Evolutionary conservation across 2,113 vertebrate species (phyloP).

Genomic region (Laticauda laticaudata): DNA sequence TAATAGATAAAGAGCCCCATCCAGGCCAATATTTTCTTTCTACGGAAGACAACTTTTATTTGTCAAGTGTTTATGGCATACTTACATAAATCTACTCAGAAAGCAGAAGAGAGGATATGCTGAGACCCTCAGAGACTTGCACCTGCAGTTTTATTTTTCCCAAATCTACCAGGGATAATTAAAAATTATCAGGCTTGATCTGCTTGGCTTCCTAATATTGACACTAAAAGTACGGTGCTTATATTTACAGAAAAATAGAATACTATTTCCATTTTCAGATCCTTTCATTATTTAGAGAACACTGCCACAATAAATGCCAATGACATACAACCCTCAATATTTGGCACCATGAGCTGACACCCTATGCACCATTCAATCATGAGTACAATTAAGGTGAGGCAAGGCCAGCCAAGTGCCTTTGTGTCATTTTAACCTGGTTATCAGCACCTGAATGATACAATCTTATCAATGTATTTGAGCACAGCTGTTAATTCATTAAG

Average conservation of each 20-base stretch:
- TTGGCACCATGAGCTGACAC: background rate
- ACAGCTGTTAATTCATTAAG: background rate
- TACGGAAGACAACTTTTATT: background rate
- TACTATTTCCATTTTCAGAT: background rate
- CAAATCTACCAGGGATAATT: background rate
- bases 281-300: background rate
- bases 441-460: background rate
- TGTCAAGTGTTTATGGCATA: background rate
- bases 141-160: background rate
- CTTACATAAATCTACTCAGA: background rate
- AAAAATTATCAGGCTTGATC: background rate
- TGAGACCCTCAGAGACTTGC: background rate
- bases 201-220: background rate
- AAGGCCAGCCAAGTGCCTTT: background rate
- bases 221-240: background rate
- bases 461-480: background rate
- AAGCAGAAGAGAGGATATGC: background rate
- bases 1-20: background rate
- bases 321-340: background rate
- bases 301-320: background rate
- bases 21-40: background rate
- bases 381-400: background rate
- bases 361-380: background rate
- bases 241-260: background rate
- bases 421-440: slow-evolving; percentile 17